phyloP scores from a whole-genome alignment of 2,888 invertebrate species.

The Halocaridina rubra region DNA sequence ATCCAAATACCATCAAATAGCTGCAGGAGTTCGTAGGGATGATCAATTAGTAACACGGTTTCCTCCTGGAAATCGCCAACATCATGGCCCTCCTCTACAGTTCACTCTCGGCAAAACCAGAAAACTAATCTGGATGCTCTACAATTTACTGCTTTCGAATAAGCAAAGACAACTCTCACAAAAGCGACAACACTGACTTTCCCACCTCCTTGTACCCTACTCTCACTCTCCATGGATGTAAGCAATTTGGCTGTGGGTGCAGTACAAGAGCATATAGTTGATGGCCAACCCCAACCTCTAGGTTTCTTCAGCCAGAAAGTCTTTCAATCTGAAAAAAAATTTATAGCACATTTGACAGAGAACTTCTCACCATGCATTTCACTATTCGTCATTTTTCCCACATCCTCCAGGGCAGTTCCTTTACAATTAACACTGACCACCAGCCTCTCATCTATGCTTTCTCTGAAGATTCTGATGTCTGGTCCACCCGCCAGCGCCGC shows the following conservation, averaged over 20 bases:
- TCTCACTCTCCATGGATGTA: not conserved
- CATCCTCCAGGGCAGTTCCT: too few relatives aligned
- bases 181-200: not conserved
- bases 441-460: not conserved
- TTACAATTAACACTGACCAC: not conserved
- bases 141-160: not conserved
- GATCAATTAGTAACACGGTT: too few relatives aligned
- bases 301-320: not conserved
- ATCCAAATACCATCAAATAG: too few relatives aligned
- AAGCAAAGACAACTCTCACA: not conserved
- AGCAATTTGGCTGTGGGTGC: not conserved
- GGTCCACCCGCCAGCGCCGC: not conserved
- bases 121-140: not conserved
- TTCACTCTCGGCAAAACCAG: too few relatives aligned
- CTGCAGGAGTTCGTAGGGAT: too few relatives aligned
- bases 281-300: not conserved
- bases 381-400: not conserved
- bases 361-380: not conserved
- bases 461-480: not conserved
- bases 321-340: not conserved
- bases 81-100: too few relatives aligned
- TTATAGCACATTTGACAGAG: not conserved
- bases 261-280: too few relatives aligned
- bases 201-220: not conserved
- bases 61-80: too few relatives aligned